These are phyloP conservation scores for Pteropus rufus DNA, from an alignment of 2,797 vertebrate genomes.

Conservation along the genomic window DNA sequence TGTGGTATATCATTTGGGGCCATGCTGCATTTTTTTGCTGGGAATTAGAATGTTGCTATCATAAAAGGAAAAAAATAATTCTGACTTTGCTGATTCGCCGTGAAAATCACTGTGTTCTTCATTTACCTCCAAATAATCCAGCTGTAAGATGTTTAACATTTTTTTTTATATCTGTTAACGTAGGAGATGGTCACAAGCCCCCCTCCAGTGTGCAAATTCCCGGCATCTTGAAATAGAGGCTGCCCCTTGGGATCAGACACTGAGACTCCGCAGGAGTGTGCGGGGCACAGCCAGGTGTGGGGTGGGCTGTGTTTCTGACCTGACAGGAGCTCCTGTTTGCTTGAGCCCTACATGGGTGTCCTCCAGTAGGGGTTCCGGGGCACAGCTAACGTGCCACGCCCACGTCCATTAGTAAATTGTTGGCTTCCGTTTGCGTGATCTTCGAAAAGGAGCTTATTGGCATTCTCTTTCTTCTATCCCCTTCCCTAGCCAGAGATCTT, in stretches of 20 bases:
- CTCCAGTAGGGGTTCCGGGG: accelerated
- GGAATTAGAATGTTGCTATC: background rate
- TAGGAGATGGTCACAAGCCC: background rate
- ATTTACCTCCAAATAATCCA: background rate
- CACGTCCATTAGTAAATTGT: background rate
- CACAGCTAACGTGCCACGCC: accelerated
- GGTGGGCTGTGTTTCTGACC: background rate
- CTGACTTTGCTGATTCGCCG: background rate
- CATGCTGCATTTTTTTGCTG: background rate
- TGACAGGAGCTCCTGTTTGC: too few species aligned
- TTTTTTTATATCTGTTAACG: background rate
- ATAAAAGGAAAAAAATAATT: background rate
- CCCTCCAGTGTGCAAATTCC: background rate
- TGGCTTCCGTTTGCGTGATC: background rate
- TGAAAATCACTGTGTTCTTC: background rate
- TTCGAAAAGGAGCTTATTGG: background rate
- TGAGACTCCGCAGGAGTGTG: background rate
- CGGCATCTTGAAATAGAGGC: background rate
- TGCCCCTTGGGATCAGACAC: background rate
- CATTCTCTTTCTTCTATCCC: background rate
- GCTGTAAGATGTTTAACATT: background rate
- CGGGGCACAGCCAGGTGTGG: accelerated
- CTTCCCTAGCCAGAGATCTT: background rate
- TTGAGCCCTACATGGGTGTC: too few species aligned
- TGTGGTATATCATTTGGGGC: background rate